phyloP scores from a whole-genome alignment of 2,888 invertebrate genomes.

The Lagria hirta region DNA sequence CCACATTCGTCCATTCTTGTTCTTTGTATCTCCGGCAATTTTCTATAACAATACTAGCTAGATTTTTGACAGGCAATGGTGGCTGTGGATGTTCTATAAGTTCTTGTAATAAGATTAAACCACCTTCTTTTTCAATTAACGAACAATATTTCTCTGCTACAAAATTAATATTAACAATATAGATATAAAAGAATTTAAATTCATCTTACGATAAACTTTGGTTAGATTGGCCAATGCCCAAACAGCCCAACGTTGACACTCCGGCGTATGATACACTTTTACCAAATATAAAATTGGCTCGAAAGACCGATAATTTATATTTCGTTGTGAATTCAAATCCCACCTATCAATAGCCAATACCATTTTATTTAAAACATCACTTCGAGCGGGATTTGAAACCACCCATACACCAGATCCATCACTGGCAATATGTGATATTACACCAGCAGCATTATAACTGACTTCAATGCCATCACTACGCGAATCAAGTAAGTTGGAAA shows the following conservation, averaged over 20 bases:
- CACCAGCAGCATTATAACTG: conserved; percentile 94
- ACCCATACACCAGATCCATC: conserved; percentile 86
- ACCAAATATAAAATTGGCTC: conserved; percentile 89
- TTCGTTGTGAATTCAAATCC: conserved; percentile 83
- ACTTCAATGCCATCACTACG: conserved; percentile 92
- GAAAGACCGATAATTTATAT: conserved; percentile 96
- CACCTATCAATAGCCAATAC: conserved; percentile 82
- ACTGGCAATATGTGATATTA: conserved; percentile 92
- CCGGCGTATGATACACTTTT: conserved; percentile 79
- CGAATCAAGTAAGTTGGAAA: conserved; percentile 82
- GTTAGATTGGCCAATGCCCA: conserved; percentile 98
- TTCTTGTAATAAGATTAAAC: conserved; percentile 70
- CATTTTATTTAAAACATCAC: conserved; percentile 73
- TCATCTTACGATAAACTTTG: conserved; percentile 80
- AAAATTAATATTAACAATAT: conserved; percentile 45
- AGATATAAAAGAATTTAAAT: background rate
- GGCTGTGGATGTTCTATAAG: conserved; percentile 65
- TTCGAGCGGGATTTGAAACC: conserved; percentile 68
- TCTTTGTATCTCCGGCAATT: conserved; percentile 59
- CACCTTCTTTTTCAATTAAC: conserved; percentile 84
- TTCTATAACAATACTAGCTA: conserved; percentile 67
- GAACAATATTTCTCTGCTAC: conserved; percentile 90
- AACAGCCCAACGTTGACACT: conserved; percentile 95
- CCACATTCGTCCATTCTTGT: conserved; percentile 35
- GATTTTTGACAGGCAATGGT: conserved; percentile 66